Conservation (phyloP, 2,113 vertebrate genomes). For the Stomatorhinus ivindoensis region DNA sequence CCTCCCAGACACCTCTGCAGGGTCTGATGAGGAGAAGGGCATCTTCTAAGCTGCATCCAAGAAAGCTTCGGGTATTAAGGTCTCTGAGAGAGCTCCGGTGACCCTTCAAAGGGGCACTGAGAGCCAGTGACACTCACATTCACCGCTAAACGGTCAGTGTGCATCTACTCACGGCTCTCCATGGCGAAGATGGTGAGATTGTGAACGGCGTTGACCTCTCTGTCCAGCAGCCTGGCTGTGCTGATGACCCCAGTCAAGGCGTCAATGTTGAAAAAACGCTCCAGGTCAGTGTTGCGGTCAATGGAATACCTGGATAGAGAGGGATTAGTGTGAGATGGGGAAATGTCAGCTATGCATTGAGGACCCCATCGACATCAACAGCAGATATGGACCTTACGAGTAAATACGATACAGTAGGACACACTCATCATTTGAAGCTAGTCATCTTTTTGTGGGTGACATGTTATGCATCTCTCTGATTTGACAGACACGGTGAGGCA, state of each 20-base stretch:
- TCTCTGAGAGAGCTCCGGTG: not conserved
- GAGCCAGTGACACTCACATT: not conserved
- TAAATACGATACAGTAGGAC: not conserved
- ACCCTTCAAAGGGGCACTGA: not conserved
- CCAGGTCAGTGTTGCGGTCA: conserved; percentile 81
- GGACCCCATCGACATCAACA: not conserved
- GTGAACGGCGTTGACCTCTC: conserved; percentile 77
- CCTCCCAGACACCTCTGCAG: conserved; percentile 12
- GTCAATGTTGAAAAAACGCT: conserved; percentile 83
- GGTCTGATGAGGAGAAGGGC: not conserved
- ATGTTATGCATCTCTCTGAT: not conserved
- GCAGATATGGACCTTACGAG: not conserved
- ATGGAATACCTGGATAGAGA: conserved; percentile 68
- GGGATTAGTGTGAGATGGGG: not conserved
- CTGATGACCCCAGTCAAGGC: conserved; percentile 75
- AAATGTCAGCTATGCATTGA: not conserved
- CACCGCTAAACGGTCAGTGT: not conserved
- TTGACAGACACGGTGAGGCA: not conserved
- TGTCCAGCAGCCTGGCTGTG: conserved; percentile 73
- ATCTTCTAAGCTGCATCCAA: not conserved
- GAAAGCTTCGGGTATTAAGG: not conserved
- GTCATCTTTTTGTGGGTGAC: not conserved
- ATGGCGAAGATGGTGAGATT: conserved; percentile 81
- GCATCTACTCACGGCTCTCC: conserved; percentile 71
- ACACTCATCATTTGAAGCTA: not conserved